Evolutionary conservation across 2,888 invertebrate genomes (phyloP).

Genomic region (Hoplodrina blanda): DNA sequence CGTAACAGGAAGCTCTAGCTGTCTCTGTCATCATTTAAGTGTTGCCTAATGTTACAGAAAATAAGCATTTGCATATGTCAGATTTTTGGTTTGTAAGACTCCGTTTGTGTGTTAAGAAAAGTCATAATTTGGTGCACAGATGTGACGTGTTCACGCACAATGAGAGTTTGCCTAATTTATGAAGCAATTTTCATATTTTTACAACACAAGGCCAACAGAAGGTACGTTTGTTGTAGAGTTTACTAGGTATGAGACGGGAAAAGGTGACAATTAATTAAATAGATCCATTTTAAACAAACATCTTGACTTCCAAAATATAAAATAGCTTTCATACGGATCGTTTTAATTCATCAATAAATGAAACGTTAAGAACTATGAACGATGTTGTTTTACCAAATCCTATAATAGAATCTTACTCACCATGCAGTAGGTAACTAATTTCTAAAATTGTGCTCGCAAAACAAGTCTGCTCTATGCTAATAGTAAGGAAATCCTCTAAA

Average conservation of each 20-base stretch:
- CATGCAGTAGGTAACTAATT: background rate
- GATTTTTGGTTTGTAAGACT: too few species aligned
- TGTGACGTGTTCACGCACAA: background rate
- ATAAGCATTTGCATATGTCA: too few species aligned
- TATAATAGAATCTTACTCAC: background rate
- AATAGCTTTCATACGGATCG: background rate
- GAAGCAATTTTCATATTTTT: background rate
- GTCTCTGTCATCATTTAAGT: too few species aligned
- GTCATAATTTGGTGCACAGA: slow-evolving; percentile 1
- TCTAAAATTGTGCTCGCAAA: slow-evolving; percentile 7
- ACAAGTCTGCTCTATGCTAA: background rate
- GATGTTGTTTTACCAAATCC: background rate
- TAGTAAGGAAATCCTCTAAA: slow-evolving; percentile 10
- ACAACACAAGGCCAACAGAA: background rate
- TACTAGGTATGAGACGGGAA: background rate
- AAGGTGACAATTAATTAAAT: background rate
- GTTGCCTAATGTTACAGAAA: too few species aligned
- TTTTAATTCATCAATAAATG: background rate
- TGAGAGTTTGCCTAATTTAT: background rate
- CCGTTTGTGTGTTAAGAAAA: background rate
- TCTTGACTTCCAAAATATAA: background rate
- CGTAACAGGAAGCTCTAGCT: too few species aligned
- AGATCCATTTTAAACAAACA: background rate
- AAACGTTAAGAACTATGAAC: background rate
- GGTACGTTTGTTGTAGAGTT: background rate